Evolutionary conservation across 2,888 invertebrate species (phyloP).

Genomic region (Drosophila longiperda): DNA sequence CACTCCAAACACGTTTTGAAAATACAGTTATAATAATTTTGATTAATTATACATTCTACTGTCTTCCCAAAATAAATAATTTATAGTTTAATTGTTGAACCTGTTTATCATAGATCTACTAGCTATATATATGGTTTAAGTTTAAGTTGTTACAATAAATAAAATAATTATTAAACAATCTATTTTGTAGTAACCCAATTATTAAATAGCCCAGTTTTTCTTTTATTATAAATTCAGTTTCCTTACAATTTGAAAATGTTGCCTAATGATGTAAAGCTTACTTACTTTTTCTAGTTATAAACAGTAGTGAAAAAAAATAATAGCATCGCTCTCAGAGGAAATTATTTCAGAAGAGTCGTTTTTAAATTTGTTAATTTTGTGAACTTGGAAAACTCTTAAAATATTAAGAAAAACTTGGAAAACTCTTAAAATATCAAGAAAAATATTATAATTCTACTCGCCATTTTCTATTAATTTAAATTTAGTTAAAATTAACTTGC

Average conservation of each 20-base stretch:
- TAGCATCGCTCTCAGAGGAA: background rate
- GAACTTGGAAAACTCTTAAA: background rate
- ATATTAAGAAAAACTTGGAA: background rate
- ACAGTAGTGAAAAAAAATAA: background rate
- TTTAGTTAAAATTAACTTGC: background rate
- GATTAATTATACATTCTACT: background rate
- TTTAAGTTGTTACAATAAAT: background rate
- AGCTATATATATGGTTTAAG: rapidly evolving
- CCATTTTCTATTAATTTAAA: background rate
- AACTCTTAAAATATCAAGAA: background rate
- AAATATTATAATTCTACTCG: background rate
- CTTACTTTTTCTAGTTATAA: background rate
- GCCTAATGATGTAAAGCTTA: background rate
- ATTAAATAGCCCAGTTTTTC: background rate
- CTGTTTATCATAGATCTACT: background rate
- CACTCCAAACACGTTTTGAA: background rate
- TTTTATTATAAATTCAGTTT: background rate
- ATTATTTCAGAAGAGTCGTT: background rate
- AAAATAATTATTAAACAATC: background rate
- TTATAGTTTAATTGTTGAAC: background rate
- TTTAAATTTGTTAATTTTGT: background rate
- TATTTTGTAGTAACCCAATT: background rate
- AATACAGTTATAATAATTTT: background rate
- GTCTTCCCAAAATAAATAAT: background rate
- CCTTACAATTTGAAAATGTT: background rate